Conservation (phyloP, 2,113 vertebrate species). For the Apaloderma vittatum region DNA sequence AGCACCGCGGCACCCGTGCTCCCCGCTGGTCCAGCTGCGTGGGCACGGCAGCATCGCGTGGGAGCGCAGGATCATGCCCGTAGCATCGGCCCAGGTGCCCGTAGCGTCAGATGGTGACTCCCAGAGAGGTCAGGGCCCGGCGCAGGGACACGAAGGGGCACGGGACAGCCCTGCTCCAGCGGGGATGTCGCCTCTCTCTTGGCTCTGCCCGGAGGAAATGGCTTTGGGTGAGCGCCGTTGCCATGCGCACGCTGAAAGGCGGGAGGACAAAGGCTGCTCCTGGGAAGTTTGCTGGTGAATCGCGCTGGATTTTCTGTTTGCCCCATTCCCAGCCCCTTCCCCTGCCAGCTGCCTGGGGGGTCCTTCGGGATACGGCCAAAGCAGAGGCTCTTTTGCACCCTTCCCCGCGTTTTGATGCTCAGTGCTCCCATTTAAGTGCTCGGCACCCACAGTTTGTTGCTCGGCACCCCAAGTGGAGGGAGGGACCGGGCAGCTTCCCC, state of each 20-base stretch:
- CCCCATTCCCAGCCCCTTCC: conserved; percentile 53
- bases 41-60: fast-evolving
- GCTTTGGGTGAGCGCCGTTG: conserved; percentile 36
- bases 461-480: not conserved
- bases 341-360: not conserved
- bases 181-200: not conserved
- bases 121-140: fast-evolving
- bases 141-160: fast-evolving
- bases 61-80: fast-evolving
- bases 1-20: not conserved
- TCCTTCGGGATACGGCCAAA: conserved; percentile 7
- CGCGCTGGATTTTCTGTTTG: conserved; percentile 1
- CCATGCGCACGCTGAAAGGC: conserved; percentile 57
- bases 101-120: fast-evolving
- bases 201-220: conserved; percentile 61
- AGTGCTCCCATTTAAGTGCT: fast-evolving
- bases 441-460: not conserved
- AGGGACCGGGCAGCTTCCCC: not conserved
- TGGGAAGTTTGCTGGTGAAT: conserved; percentile 31
- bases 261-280: conserved; percentile 31
- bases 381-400: not conserved
- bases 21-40: fast-evolving
- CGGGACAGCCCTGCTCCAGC: not conserved
- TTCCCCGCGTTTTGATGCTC: fast-evolving
- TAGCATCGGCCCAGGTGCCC: not conserved